A percentile compares a stretch with the other conserved stretches of the same genome.
Conservation (phyloP, 2,797 vertebrate species). For the Rhinogobio ventralis region DNA sequence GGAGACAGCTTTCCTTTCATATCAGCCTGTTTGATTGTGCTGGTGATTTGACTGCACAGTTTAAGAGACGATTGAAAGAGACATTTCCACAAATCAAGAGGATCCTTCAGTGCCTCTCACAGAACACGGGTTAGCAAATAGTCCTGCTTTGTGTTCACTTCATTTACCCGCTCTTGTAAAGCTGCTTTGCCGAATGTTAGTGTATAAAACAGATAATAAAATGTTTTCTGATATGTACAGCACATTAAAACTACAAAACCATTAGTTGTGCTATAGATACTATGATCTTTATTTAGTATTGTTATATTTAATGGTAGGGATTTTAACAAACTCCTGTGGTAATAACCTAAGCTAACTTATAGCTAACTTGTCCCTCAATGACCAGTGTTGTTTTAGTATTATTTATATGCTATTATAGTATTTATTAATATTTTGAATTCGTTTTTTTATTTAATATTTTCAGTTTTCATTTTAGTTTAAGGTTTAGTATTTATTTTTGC, state of each 20-base stretch:
- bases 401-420: not conserved
- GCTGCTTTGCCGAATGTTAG: not conserved
- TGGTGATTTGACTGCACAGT: constrained; percentile 6
- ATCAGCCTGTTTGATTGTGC: constrained; percentile 1
- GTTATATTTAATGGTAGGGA: not conserved
- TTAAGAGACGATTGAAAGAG: constrained; percentile 2
- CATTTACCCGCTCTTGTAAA: not conserved
- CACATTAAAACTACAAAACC: not conserved
- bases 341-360: not conserved
- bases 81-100: constrained; percentile 3
- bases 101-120: not conserved
- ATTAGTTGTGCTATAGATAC: not conserved
- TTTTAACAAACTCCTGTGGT: not conserved
- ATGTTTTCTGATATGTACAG: not conserved
- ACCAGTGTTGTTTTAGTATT: not conserved
- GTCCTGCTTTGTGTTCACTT: not conserved
- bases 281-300: not conserved
- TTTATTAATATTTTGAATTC: not conserved
- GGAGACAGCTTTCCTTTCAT: constrained; percentile 18
- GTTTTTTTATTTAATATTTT: not conserved
- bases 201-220: not conserved
- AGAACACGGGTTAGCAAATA: not conserved
- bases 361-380: not conserved
- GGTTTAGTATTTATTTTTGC: not conserved
- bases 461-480: not conserved